Conservation (phyloP, 53 echinoderm and acorn worm species). For the Paracentrotus lividus region DNA sequence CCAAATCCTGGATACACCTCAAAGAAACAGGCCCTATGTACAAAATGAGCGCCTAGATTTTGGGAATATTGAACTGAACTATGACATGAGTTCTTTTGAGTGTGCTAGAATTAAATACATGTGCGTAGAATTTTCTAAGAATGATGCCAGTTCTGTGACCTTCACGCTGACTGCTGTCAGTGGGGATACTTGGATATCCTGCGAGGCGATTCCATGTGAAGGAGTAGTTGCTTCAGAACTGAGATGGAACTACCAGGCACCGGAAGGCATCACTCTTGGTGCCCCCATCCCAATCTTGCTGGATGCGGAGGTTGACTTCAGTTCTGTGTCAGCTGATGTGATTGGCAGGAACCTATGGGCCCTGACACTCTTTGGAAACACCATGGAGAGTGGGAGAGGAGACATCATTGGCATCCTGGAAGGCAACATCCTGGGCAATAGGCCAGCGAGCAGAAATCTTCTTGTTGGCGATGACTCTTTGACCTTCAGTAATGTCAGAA, state of each 20-base stretch:
- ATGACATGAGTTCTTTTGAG: slow-evolving; percentile 82
- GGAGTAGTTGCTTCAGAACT: slow-evolving; percentile 78
- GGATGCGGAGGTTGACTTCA: slow-evolving; percentile 72
- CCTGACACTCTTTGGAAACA: slow-evolving; percentile 78
- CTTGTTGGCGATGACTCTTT: slow-evolving; percentile 64
- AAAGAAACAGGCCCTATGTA: slow-evolving; percentile 67
- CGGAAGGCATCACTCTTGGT: slow-evolving; percentile 77
- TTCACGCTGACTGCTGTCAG: slow-evolving; percentile 76
- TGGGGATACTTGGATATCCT: slow-evolving; percentile 78
- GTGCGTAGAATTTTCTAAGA: slow-evolving; percentile 77
- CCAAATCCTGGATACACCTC: slow-evolving; percentile 67
- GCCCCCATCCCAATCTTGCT: slow-evolving; percentile 71
- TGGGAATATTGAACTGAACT: slow-evolving; percentile 75
- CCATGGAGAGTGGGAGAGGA: slow-evolving; percentile 65
- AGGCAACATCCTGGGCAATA: slow-evolving; percentile 68
- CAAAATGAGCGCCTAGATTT: slow-evolving; percentile 72
- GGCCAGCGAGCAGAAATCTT: slow-evolving; percentile 64
- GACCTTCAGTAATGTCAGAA: slow-evolving; percentile 65
- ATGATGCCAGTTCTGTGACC: slow-evolving; percentile 69
- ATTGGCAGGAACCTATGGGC: slow-evolving; percentile 80
- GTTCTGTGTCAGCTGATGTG: slow-evolving; percentile 68
- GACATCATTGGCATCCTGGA: slow-evolving; percentile 66
- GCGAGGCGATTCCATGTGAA: slow-evolving; percentile 78
- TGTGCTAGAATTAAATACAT: slow-evolving; percentile 82
- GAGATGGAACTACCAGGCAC: slow-evolving; percentile 79